A percentile compares a stretch with the other conserved stretches of the same genome.
phyloP scores from a whole-genome alignment of 2,113 vertebrate genomes.

The Pituophis catenifer region DNA sequence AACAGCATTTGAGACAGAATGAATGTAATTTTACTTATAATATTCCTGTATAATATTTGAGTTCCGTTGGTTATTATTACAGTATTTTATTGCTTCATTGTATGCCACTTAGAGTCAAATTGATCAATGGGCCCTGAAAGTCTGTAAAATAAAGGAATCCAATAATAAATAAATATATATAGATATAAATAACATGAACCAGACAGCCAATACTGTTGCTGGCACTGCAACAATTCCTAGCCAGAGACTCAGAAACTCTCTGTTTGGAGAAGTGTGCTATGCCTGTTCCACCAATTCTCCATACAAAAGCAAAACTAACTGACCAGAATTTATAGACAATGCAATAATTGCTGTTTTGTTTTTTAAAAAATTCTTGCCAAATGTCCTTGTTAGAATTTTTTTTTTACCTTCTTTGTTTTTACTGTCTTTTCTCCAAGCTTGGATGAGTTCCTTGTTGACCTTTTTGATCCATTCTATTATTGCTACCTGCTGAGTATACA shows the following conservation, averaged over 20 bases:
- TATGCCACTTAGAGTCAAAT: neutral
- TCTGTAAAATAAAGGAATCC: neutral
- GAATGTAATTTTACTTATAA: neutral
- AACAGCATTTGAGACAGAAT: neutral
- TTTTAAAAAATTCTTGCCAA: neutral
- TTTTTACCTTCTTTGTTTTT: neutral
- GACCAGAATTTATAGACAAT: neutral
- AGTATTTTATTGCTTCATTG: neutral
- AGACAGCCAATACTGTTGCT: neutral
- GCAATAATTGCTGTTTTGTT: neutral
- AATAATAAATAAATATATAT: neutral
- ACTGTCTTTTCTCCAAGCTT: conserved; percentile 22
- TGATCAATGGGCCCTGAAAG: neutral
- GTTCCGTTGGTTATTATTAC: neutral
- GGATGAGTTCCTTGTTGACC: neutral
- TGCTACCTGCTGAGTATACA: neutral
- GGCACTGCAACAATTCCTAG: neutral
- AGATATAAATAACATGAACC: neutral
- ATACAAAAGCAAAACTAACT: neutral
- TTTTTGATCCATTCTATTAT: neutral
- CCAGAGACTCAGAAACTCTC: neutral
- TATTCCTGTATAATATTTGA: neutral
- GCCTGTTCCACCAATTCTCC: neutral
- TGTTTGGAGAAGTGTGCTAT: neutral
- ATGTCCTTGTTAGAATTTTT: neutral